Evolutionary conservation across 2,113 vertebrate genomes (phyloP).

Genomic region (Turnix velox): DNA sequence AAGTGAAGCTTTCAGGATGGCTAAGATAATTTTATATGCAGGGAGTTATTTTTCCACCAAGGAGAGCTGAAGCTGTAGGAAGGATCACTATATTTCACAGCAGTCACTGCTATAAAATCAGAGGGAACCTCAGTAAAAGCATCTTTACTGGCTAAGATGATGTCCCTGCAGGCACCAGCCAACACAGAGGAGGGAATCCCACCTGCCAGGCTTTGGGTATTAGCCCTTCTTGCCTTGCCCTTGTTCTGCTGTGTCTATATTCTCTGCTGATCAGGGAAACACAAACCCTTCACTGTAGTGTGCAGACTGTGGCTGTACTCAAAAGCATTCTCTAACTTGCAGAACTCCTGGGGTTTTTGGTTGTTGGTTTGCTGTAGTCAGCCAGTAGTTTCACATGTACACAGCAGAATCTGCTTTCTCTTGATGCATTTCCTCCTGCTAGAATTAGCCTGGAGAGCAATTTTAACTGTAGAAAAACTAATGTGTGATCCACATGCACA

Average conservation of each 20-base stretch:
- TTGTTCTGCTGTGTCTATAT: neutral
- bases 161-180: neutral
- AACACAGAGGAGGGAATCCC: fast-evolving
- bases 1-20: neutral
- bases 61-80: neutral
- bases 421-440: neutral
- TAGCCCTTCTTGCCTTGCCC: neutral
- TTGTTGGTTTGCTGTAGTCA: neutral
- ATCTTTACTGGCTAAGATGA: neutral
- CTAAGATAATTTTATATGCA: neutral
- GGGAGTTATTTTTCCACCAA: neutral
- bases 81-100: neutral
- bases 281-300: neutral
- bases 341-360: neutral
- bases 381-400: neutral
- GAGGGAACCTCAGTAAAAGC: neutral
- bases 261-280: neutral
- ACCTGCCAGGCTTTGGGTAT: neutral
- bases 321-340: neutral
- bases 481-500: neutral
- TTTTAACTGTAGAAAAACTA: neutral
- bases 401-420: neutral
- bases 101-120: neutral
- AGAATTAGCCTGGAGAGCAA: neutral
- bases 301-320: neutral